Evolutionary conservation across 1,140 invertebrate species (phyloP).

Genomic region (Platyscapa corneri): DNA sequence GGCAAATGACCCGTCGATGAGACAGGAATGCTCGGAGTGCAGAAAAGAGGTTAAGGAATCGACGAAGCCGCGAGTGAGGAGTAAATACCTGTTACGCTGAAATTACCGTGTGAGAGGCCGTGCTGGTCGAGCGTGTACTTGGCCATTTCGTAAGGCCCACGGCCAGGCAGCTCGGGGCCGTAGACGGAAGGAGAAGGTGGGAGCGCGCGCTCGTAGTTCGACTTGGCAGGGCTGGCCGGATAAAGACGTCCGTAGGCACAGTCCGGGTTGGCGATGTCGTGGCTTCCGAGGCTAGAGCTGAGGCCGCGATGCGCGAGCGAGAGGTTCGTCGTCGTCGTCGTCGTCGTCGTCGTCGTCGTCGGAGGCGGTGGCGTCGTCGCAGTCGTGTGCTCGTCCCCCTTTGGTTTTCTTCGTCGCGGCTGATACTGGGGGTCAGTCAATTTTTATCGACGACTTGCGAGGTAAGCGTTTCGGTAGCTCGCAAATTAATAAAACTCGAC

Average conservation of each 20-base stretch:
- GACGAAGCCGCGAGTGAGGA: too few relatives aligned
- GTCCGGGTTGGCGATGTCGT: slow-evolving; percentile 58
- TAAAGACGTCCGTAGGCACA: slow-evolving; percentile 66
- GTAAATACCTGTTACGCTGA: neutral
- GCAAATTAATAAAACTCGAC: too few relatives aligned
- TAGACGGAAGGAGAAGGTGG: neutral
- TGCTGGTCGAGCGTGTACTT: slow-evolving; percentile 31
- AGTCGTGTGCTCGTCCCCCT: slow-evolving; percentile 66
- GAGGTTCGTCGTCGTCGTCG: neutral
- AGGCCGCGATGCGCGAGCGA: neutral
- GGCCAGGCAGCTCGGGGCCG: neutral
- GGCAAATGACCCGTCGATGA: too few relatives aligned
- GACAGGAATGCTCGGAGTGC: too few relatives aligned
- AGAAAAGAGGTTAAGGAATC: too few relatives aligned
- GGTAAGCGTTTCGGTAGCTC: too few relatives aligned
- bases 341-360: neutral
- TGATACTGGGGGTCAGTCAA: slow-evolving; percentile 63
- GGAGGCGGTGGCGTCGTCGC: slow-evolving; percentile 42
- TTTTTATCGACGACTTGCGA: neutral
- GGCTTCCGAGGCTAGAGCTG: slow-evolving; percentile 30
- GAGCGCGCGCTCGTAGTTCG: neutral
- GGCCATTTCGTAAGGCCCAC: slow-evolving; percentile 30
- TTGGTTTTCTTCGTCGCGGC: slow-evolving; percentile 70
- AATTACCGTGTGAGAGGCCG: slow-evolving; percentile 20
- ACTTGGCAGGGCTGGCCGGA: slow-evolving; percentile 48